Evolutionary conservation across 2,888 invertebrate genomes (phyloP).

Genomic region (Ditula angustiorana): DNA sequence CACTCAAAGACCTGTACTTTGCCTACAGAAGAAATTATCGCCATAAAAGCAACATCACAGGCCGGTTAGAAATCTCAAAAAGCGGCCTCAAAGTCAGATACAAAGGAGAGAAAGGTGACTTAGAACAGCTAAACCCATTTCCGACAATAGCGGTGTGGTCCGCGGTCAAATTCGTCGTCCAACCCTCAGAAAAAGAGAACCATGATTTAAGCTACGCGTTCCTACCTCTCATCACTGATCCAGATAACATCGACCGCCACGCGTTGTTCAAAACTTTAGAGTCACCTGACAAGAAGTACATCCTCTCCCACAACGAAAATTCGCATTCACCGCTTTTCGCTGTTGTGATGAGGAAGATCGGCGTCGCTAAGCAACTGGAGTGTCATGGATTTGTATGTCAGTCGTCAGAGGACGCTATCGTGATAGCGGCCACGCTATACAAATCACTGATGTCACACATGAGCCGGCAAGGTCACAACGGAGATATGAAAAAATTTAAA

Average conservation of each 20-base stretch:
- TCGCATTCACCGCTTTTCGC: slow-evolving; percentile 94
- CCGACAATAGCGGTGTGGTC: slow-evolving; percentile 97
- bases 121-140: slow-evolving; percentile 91
- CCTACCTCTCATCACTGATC: slow-evolving; percentile 93
- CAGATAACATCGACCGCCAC: slow-evolving; percentile 91
- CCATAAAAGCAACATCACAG: slow-evolving; percentile 82
- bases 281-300: slow-evolving; percentile 83
- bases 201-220: slow-evolving; percentile 89
- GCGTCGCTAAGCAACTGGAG: slow-evolving; percentile 92
- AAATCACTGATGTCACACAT: slow-evolving; percentile 94
- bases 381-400: slow-evolving; percentile 97
- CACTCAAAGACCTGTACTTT: slow-evolving; percentile 90
- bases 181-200: slow-evolving; percentile 84
- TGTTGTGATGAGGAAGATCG: slow-evolving; percentile 94
- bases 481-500: slow-evolving; percentile 85
- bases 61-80: slow-evolving; percentile 88
- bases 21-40: slow-evolving; percentile 84
- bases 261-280: slow-evolving; percentile 87
- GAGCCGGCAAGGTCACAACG: slow-evolving; percentile 82
- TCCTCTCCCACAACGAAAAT: slow-evolving; percentile 84
- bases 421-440: slow-evolving; percentile 95
- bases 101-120: slow-evolving; percentile 86
- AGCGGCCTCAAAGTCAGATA: slow-evolving; percentile 90
- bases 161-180: slow-evolving; percentile 93
- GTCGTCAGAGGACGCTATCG: slow-evolving; percentile 95